Evolutionary conservation across 2,797 vertebrate species (phyloP), one percentile per base, ranked within the genome.

Genomic region (Alfaro cultratus): DNA sequence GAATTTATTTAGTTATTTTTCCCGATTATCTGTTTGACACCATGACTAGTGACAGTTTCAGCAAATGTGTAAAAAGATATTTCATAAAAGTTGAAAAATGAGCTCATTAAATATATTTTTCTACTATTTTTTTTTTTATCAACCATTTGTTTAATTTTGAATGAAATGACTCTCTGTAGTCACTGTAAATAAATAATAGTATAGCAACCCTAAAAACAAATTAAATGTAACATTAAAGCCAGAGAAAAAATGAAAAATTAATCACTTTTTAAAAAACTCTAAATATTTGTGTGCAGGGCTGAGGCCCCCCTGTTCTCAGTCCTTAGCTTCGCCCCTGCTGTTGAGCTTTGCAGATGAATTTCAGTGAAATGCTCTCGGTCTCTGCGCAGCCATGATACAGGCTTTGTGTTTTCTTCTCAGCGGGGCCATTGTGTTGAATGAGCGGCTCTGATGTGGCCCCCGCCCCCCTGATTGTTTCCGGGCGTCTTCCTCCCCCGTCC

Each of bases 391-490:
- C 47, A 39, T 53, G 5, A 74, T 53, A 2, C 1, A 7, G 46
- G 29, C 12, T 47, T 12, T 1, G 10, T 36, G 29, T 23, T 51
- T 51, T 34, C 18, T 47, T 29, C 47, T 46, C 41, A 73, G 26
- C 18, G 2, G 7, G 46, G 18, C 21, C 64, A 78, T 81, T 79
- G 83, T 85, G 5, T 75, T 29, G 74, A 23, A 6, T 23, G 75
- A 13, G 68, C 13, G 39, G 45, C 71, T 83, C 67, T 51, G 23
- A 15, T n/a, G 74, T 46, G 73, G 45, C 9, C 51, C 46, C 47
- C 53, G 73, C 80, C 86, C 77, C 76, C 75, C 78, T 15, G 77
- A 26, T 64, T 78, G 81, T 88, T 85, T 87, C 90, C 87, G 80
- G 53, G 45, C 67, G 62, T 80, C 82, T 46, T 75, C 23, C 45